Conservation (phyloP, 37 sponge, comb jelly and placozoan genomes). For the Ephydatia muelleri region DNA sequence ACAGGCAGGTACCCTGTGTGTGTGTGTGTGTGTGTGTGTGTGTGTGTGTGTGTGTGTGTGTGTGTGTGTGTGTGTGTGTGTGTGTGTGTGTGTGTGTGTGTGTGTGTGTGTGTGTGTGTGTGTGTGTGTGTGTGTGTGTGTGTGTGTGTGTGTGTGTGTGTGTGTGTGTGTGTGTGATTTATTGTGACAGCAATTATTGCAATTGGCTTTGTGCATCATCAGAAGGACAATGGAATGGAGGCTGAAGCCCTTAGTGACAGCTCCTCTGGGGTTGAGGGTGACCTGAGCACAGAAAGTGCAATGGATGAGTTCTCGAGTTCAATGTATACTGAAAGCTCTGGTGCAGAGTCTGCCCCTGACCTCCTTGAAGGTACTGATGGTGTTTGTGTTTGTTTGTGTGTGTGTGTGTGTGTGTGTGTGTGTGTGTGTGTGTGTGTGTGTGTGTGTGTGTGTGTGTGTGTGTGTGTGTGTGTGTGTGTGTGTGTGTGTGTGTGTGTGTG, state of each 20-base stretch:
- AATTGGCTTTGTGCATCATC: background rate
- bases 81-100: slow-evolving; percentile 7
- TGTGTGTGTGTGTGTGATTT: no score
- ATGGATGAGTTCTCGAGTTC: slow-evolving; percentile 6
- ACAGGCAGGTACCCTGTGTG: background rate
- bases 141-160: slow-evolving; percentile 1
- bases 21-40: background rate
- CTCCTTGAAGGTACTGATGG: no score
- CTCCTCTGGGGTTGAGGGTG: slow-evolving; percentile 6
- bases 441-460: slow-evolving; percentile 7
- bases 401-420: background rate
- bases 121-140: slow-evolving; percentile 6
- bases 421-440: background rate
- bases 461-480: background rate
- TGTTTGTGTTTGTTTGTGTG: background rate
- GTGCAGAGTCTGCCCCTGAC: slow-evolving; percentile 1
- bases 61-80: slow-evolving; percentile 13
- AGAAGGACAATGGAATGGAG: background rate
- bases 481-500: no score
- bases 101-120: background rate
- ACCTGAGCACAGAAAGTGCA: slow-evolving; percentile 4
- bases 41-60: background rate
- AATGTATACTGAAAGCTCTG: background rate
- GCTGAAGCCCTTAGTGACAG: slow-evolving; percentile 10
- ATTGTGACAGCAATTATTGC: background rate